These are phyloP conservation scores for Busseola fusca DNA, from an alignment of 2,888 invertebrate species.

Conservation along the genomic window DNA sequence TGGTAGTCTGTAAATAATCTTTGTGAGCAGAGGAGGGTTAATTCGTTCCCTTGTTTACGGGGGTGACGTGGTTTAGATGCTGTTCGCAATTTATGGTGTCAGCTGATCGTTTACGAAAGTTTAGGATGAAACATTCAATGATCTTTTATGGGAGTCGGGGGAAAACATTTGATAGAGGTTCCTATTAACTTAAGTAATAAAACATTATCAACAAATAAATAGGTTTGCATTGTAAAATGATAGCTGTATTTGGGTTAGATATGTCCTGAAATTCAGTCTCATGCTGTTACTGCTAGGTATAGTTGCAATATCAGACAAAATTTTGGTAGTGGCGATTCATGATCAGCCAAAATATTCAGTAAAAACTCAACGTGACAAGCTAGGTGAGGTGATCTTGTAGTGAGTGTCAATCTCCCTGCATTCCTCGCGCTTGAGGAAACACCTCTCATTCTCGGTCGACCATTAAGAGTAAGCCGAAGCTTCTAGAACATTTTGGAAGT, in stretches of 20 bases:
- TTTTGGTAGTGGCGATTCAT: no score
- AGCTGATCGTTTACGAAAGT: constrained; percentile 18
- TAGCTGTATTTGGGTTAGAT: background rate
- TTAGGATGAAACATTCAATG: constrained; percentile 3
- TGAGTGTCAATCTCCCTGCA: no score
- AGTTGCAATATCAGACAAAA: background rate
- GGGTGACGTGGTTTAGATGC: constrained; percentile 35
- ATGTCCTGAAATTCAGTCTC: background rate
- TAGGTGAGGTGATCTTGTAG: no score
- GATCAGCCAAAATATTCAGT: no score
- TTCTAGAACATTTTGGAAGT: background rate
- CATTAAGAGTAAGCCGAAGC: background rate
- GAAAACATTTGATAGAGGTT: background rate
- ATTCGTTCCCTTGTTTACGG: constrained; percentile 44
- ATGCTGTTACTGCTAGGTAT: background rate
- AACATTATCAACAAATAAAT: background rate
- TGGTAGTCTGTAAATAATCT: constrained; percentile 47
- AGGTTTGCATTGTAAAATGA: background rate
- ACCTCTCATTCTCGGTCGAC: no score
- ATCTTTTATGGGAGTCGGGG: background rate
- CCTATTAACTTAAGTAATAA: background rate
- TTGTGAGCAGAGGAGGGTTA: constrained; percentile 39
- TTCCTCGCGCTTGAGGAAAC: no score
- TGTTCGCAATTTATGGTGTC: constrained; percentile 27
- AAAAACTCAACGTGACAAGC: no score